A percentile compares a stretch with the other conserved stretches of the same genome.
phyloP scores from a whole-genome alignment of 2,797 vertebrate species.

The Cottoperca gobio region DNA sequence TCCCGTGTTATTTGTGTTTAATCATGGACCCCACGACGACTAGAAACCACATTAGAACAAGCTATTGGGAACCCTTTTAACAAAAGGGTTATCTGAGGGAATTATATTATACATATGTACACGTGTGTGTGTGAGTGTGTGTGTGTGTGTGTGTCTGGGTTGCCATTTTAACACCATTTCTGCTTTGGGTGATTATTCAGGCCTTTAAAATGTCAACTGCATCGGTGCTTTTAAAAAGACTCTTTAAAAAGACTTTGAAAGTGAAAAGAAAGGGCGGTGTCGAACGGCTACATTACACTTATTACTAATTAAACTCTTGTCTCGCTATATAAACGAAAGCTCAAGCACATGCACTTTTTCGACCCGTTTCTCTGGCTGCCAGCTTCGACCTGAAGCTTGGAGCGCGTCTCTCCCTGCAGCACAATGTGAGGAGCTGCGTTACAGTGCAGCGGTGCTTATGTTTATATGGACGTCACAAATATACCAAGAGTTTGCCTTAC shows the following conservation, averaged over 20 bases:
- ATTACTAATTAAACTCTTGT: slow-evolving; percentile 12
- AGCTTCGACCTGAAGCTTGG: slow-evolving; percentile 28
- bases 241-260: slow-evolving; percentile 26
- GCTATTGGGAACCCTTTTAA: no score
- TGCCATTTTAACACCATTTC: slow-evolving; percentile 41
- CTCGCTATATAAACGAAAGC: slow-evolving; percentile 4
- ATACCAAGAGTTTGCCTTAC: slow-evolving; percentile 77
- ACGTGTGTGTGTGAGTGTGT: neutral
- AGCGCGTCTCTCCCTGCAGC: slow-evolving; percentile 25
- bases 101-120: no score
- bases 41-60: no score
- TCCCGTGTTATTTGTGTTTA: no score
- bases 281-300: slow-evolving; percentile 8
- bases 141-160: neutral
- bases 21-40: no score
- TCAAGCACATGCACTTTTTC: neutral
- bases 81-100: no score
- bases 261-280: slow-evolving; percentile 20
- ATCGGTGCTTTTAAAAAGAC: slow-evolving; percentile 21
- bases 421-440: slow-evolving; percentile 25
- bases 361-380: slow-evolving; percentile 14
- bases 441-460: slow-evolving; percentile 46
- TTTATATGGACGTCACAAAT: slow-evolving; percentile 79
- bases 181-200: slow-evolving; percentile 60
- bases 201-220: slow-evolving; percentile 46